Evolutionary conservation across 2,797 vertebrate species (phyloP), one percentile per base, ranked within the genome.

Genomic region (Hirundo rustica): DNA sequence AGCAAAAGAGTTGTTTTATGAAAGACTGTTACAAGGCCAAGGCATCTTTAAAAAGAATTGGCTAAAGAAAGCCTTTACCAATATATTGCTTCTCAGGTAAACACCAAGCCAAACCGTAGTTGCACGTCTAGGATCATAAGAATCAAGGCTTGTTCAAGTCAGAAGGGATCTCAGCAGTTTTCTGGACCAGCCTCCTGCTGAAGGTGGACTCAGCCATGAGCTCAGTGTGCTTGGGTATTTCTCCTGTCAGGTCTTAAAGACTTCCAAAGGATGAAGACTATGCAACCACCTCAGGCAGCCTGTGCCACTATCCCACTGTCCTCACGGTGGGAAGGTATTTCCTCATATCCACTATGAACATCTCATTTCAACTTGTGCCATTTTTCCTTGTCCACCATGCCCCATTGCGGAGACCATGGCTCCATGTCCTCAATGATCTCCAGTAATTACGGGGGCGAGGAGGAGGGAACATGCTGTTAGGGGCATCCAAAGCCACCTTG

Each of bases 361-460:
- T 10, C 66, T 71, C 26, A 4, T 68, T 76, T 72, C 68, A 84
- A 2, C 6, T 34, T 62, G 21, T 48, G 29, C 53, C 42, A 23
- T 18, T 47, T 71, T 51, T n/a, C 51, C 50, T 72, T 38, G 27
- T 44, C 30, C 19, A 51, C 20, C 15, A 3, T 40, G 44, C 10
- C 64, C 53, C 1, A 1, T 5, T 45, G 48, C 62, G 44, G 68
- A 91, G 26, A 78, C 6, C 48, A 15, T 7, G 32, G 29, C 11
- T 74, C 20, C 66, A 42, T 22, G 20, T 54, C 50, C 53, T 68
- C 44, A n/a, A 0, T 15, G 20, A 47, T 23, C 29, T 57, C 64
- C 42, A 26, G 15, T 1, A 65, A 29, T 25, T 51, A 20, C 2
- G 4, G 34, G 20, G 1, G 0, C 13, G 4, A 4, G 3, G 4